These are phyloP conservation scores for Pseudochromis fuscus DNA, from an alignment of 2,797 vertebrate species.

Conservation along the genomic window DNA sequence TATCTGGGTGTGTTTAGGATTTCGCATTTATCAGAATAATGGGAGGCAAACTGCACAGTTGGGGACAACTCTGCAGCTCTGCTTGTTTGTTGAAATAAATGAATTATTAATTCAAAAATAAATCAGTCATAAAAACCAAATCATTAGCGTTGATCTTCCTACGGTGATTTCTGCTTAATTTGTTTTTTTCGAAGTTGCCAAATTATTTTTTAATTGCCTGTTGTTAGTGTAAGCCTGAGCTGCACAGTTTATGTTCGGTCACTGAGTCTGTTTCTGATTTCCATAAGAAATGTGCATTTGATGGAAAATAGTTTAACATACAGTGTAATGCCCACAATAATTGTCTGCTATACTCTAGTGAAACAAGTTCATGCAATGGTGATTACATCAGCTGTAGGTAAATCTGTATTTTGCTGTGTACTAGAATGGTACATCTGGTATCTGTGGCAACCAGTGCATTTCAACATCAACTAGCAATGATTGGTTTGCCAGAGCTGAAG, in stretches of 20 bases:
- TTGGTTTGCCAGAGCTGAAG: no score
- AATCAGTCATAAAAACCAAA: conserved; percentile 36
- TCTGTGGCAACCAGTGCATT: no score
- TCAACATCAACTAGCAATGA: no score
- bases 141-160: conserved; percentile 34
- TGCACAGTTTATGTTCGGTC: conserved; percentile 19
- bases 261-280: conserved; percentile 8
- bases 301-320: not conserved
- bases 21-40: conserved; percentile 55
- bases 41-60: conserved; percentile 33
- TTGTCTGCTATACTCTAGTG: no score
- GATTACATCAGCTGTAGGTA: no score
- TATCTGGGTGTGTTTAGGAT: conserved; percentile 10
- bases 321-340: not conserved
- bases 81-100: conserved; percentile 57
- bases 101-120: conserved; percentile 17
- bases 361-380: no score
- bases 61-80: conserved; percentile 16
- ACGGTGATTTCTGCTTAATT: conserved; percentile 24
- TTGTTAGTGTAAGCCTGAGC: conserved; percentile 18
- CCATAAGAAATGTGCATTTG: conserved; percentile 19
- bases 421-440: no score
- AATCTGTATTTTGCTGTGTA: no score
- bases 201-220: conserved; percentile 48
- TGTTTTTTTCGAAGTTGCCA: conserved; percentile 21